These are phyloP conservation scores for Theretra japonica DNA, from an alignment of 2,888 invertebrate genomes.

Conservation along the genomic window DNA sequence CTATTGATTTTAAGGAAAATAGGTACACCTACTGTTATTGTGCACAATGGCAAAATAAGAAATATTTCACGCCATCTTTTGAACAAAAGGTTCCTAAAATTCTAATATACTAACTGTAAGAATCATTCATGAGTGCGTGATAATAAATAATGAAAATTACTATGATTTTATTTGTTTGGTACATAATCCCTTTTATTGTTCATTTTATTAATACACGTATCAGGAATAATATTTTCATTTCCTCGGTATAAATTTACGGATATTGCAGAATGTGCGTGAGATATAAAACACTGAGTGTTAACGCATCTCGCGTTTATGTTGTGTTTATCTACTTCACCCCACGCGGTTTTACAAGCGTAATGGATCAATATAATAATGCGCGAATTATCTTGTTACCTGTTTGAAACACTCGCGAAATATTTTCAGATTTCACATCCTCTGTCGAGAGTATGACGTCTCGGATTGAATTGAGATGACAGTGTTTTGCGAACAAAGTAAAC, in stretches of 20 bases:
- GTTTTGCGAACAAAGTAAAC: slow-evolving; percentile 52
- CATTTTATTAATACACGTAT: slow-evolving; percentile 6
- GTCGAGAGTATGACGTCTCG: slow-evolving; percentile 32
- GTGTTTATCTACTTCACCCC: slow-evolving; percentile 27
- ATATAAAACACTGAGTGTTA: slow-evolving; percentile 26
- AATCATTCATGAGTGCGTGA: too few species aligned
- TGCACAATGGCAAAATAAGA: too few species aligned
- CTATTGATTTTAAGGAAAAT: too few species aligned
- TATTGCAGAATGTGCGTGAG: slow-evolving; percentile 17
- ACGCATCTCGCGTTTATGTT: slow-evolving; percentile 4
- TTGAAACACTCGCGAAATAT: slow-evolving; percentile 18
- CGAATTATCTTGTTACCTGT: slow-evolving; percentile 14
- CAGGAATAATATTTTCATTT: not conserved
- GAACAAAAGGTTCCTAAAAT: too few species aligned
- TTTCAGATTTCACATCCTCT: slow-evolving; percentile 26
- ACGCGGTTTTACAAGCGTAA: slow-evolving; percentile 17
- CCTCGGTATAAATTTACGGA: slow-evolving; percentile 7
- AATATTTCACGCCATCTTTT: too few species aligned
- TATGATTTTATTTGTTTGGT: too few species aligned
- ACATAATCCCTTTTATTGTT: not conserved
- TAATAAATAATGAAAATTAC: too few species aligned
- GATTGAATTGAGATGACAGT: slow-evolving; percentile 46
- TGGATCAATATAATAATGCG: slow-evolving; percentile 20
- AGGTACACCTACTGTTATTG: too few species aligned
- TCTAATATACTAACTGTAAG: too few species aligned